These are phyloP conservation scores for Biston stratarius DNA, from an alignment of 2,888 invertebrate genomes.

Conservation along the genomic window DNA sequence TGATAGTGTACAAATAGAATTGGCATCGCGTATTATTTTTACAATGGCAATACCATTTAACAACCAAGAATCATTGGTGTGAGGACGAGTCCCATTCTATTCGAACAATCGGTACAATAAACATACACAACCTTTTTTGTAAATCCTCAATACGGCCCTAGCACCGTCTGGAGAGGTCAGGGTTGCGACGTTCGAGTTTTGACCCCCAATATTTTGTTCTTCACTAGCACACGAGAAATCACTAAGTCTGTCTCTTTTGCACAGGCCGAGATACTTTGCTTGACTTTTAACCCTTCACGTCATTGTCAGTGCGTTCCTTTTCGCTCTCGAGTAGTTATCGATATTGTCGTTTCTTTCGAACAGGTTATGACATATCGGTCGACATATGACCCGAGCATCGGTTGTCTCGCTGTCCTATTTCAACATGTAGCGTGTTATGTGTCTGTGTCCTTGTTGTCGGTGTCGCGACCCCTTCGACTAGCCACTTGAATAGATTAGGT, in stretches of 20 bases:
- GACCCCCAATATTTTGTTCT: constrained; percentile 71
- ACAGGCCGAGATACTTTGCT: constrained; percentile 83
- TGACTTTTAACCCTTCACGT: constrained; percentile 85
- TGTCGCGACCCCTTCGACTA: constrained; percentile 82
- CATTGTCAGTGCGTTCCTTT: constrained; percentile 75
- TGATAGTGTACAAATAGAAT: neutral
- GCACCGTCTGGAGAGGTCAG: constrained; percentile 77
- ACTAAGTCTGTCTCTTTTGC: constrained; percentile 60
- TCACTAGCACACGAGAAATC: constrained; percentile 56
- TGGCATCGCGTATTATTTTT: neutral
- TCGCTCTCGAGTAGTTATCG: constrained; percentile 54
- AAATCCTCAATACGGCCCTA: constrained; percentile 72
- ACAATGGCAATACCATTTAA: constrained; percentile 22
- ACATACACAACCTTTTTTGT: constrained; percentile 44
- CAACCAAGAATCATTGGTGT: constrained; percentile 18
- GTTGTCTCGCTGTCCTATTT: constrained; percentile 66
- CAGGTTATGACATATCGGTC: constrained; percentile 86
- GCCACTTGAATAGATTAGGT: constrained; percentile 86
- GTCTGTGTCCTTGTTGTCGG: constrained; percentile 68
- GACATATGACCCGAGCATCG: constrained; percentile 82
- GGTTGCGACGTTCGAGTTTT: constrained; percentile 85
- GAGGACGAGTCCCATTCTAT: constrained; percentile 21
- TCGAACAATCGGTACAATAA: constrained; percentile 38
- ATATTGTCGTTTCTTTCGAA: constrained; percentile 71
- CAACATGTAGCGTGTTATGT: constrained; percentile 59